Conservation (phyloP, 2,797 vertebrate genomes). For the Dallia pectoralis region DNA sequence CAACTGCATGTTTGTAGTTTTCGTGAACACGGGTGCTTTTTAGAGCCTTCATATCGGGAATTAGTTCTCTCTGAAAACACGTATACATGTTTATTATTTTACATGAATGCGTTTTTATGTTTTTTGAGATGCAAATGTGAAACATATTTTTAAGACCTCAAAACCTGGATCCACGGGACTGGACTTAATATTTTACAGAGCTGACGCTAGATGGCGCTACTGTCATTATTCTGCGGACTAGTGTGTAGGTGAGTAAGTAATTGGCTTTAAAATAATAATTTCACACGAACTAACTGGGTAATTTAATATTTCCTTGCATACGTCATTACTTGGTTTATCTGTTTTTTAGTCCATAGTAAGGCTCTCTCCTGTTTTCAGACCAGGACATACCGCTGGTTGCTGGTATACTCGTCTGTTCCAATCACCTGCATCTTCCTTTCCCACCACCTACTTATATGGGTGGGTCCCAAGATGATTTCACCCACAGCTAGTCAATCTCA, state of each 20-base stretch:
- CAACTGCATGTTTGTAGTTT: no score
- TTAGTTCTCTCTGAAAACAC: no score
- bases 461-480: conserved; percentile 26
- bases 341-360: background rate
- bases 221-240: background rate
- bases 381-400: conserved; percentile 48
- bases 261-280: background rate
- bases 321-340: background rate
- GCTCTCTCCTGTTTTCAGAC: conserved; percentile 36
- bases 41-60: no score
- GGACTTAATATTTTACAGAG: background rate
- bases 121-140: no score
- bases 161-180: no score
- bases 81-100: no score
- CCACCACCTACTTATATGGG: conserved; percentile 40
- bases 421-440: conserved; percentile 39
- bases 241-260: background rate
- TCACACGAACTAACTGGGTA: no score
- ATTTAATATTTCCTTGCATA: no score
- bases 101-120: background rate
- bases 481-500: conserved; percentile 29
- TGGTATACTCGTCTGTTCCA: conserved; percentile 43
- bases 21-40: no score
- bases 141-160: no score
- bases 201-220: conserved; percentile 63